Conservation (phyloP, 1,140 invertebrate genomes). For the Archivesica marissinica region DNA sequence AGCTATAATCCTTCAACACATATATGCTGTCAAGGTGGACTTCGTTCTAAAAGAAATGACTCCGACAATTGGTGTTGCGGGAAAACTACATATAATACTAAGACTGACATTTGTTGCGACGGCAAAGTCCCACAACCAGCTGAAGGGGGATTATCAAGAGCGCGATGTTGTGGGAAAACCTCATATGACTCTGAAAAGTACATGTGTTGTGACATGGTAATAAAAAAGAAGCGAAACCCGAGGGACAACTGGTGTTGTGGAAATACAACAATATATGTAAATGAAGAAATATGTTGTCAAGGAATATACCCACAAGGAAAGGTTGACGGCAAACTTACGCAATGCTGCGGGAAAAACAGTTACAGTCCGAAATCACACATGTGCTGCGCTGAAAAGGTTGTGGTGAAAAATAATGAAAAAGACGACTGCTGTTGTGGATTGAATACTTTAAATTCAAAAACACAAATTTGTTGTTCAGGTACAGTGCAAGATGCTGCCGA, state of each 20-base stretch:
- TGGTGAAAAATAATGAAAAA: background rate
- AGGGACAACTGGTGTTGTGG: constrained; percentile 56
- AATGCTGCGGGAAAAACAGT: constrained; percentile 21
- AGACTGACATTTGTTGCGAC: constrained; percentile 3
- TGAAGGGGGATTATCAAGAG: background rate
- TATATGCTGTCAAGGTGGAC: constrained; percentile 14
- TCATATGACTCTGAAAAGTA: constrained; percentile 1
- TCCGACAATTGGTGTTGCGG: constrained; percentile 33
- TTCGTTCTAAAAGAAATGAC: background rate
- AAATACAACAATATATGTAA: constrained; percentile 38
- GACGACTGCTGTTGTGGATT: constrained; percentile 38
- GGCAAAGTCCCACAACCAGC: constrained; percentile 1
- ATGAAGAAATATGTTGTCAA: constrained; percentile 23
- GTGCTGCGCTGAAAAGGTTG: constrained; percentile 19
- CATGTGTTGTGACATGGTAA: constrained; percentile 15
- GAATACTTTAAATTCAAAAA: constrained; percentile 6
- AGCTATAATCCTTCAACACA: constrained; percentile 1
- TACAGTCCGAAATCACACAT: background rate
- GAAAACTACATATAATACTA: background rate
- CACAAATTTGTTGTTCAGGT: constrained; percentile 32
- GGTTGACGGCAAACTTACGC: background rate
- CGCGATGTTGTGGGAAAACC: constrained; percentile 22
- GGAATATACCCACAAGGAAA: background rate
- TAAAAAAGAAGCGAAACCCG: background rate
- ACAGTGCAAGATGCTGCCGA: background rate